Evolutionary conservation across 2,113 vertebrate species (phyloP).

Genomic region (Brevimyrus niger): DNA sequence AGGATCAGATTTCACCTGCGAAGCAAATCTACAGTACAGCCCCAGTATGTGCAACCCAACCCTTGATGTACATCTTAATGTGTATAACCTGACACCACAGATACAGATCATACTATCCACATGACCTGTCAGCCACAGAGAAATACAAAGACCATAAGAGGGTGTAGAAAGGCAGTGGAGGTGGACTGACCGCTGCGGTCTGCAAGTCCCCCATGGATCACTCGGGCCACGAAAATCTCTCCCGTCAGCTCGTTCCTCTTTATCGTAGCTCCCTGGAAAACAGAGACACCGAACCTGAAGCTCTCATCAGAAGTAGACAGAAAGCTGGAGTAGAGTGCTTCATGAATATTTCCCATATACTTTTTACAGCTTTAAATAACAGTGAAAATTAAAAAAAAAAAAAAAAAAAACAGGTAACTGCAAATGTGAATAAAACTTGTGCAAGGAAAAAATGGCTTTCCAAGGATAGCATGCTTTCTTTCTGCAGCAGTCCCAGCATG

Average conservation of each 20-base stretch:
- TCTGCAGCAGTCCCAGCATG: neutral
- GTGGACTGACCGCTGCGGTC: conserved; percentile 79
- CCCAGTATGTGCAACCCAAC: neutral
- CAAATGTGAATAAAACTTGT: neutral
- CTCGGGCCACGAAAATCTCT: conserved; percentile 83
- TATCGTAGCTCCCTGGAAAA: conserved; percentile 84
- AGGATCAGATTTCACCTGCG: neutral
- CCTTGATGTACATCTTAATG: neutral
- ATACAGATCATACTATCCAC: neutral
- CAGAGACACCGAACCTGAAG: neutral
- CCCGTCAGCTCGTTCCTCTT: conserved; percentile 84
- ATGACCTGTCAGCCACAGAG: neutral
- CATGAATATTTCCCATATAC: neutral
- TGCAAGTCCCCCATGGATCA: conserved; percentile 88
- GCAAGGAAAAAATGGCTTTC: neutral
- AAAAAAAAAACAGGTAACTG: neutral
- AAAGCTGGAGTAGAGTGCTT: neutral
- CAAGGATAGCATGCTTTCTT: neutral
- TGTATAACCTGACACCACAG: neutral
- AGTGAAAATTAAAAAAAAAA: too few relatives aligned
- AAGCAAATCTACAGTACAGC: neutral
- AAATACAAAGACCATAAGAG: too few relatives aligned
- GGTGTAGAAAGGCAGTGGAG: too few relatives aligned
- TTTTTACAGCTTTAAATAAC: neutral
- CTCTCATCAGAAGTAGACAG: neutral